Conservation (phyloP, 2,113 vertebrate species). For the Erinaceus europaeus region DNA sequence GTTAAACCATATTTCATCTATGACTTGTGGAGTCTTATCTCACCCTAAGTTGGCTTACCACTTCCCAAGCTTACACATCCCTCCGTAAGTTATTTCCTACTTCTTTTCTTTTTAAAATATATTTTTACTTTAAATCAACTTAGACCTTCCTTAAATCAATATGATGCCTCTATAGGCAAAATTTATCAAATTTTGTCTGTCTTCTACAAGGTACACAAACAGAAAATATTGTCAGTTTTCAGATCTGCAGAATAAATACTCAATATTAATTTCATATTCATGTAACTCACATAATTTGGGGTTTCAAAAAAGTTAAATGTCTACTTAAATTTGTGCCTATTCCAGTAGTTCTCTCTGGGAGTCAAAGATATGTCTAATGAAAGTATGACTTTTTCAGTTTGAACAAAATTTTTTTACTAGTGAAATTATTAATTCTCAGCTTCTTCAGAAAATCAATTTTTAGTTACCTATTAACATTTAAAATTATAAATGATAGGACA, state of each 20-base stretch:
- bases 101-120: conserved; percentile 4
- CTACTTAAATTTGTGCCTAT: neutral
- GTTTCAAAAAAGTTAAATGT: neutral
- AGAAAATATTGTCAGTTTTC: neutral
- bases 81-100: neutral
- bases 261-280: neutral
- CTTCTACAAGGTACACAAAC: neutral
- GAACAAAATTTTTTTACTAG: neutral
- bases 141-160: neutral
- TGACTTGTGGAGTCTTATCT: neutral
- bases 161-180: neutral
- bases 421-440: neutral
- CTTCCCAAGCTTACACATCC: neutral
- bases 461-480: neutral
- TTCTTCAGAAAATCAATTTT: conserved; percentile 28
- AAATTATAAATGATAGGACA: neutral
- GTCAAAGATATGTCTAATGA: neutral
- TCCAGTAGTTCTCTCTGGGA: neutral
- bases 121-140: neutral
- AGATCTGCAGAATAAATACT: neutral
- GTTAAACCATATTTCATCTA: neutral
- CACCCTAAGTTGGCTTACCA: neutral
- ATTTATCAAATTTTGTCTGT: neutral
- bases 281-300: neutral
- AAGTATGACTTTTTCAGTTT: neutral